phyloP scores from a whole-genome alignment of 2,888 invertebrate species.

The Folsomia candida region DNA sequence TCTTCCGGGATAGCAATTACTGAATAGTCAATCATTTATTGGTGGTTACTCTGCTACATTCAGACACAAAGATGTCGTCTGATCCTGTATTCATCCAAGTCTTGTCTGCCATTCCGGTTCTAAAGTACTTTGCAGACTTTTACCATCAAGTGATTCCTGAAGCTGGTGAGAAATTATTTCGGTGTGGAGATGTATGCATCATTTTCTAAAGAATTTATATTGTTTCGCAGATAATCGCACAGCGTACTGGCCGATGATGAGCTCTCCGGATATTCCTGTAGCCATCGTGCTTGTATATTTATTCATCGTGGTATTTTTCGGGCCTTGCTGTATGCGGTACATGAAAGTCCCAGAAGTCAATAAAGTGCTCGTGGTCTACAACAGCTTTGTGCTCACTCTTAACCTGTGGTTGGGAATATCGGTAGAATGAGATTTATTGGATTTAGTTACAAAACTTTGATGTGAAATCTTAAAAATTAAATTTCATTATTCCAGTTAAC shows the following conservation, averaged over 20 bases:
- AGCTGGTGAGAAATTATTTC: slow-evolving; percentile 29
- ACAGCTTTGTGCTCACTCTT: slow-evolving; percentile 39
- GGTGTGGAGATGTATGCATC: background rate
- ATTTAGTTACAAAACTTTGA: background rate
- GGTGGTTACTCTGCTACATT: no score
- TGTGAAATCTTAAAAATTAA: background rate
- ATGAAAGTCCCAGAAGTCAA: slow-evolving; percentile 25
- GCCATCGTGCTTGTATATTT: slow-evolving; percentile 42
- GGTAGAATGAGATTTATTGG: slow-evolving; percentile 35
- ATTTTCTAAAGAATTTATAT: slow-evolving; percentile 10
- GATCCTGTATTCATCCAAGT: slow-evolving; percentile 33
- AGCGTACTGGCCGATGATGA: slow-evolving; percentile 53
- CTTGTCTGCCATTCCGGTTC: slow-evolving; percentile 34
- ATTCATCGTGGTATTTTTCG: slow-evolving; percentile 35
- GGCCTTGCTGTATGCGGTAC: slow-evolving; percentile 33
- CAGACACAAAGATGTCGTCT: no score
- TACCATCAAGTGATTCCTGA: slow-evolving; percentile 36
- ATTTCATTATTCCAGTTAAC: slow-evolving; percentile 32
- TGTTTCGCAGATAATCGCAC: slow-evolving; percentile 54
- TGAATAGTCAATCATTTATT: no score
- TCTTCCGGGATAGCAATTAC: no score
- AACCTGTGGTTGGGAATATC: slow-evolving; percentile 43
- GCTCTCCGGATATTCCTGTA: slow-evolving; percentile 50
- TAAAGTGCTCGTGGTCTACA: slow-evolving; percentile 36
- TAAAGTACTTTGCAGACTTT: slow-evolving; percentile 39